A percentile compares a stretch with the other conserved stretches of the same genome.
These are phyloP conservation scores for Heliconius ismenius DNA, from an alignment of 2,888 invertebrate genomes.

Conservation along the genomic window DNA sequence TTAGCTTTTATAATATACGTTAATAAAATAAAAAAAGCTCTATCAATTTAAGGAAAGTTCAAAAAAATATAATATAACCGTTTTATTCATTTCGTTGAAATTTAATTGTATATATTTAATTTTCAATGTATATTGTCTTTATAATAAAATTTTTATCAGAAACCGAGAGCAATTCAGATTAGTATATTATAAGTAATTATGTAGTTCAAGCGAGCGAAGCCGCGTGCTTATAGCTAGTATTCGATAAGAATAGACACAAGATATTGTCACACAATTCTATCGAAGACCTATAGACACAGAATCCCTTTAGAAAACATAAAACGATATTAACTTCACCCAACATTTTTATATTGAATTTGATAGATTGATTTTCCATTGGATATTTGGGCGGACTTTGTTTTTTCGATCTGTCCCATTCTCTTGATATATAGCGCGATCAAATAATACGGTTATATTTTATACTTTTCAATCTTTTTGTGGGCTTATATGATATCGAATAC, in stretches of 20 bases:
- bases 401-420: slow-evolving; percentile 50
- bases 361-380: slow-evolving; percentile 65
- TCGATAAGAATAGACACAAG: slow-evolving; percentile 12
- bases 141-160: neutral
- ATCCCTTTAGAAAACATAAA: slow-evolving; percentile 48
- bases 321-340: slow-evolving; percentile 54
- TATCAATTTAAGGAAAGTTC: neutral
- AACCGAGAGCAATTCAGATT: neutral
- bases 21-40: no score
- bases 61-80: neutral
- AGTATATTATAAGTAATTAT: neutral
- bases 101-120: no score
- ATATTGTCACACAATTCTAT: slow-evolving; percentile 18
- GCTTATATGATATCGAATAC: slow-evolving; percentile 17
- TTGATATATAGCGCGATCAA: slow-evolving; percentile 59
- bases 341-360: slow-evolving; percentile 60
- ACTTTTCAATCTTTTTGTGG: slow-evolving; percentile 49
- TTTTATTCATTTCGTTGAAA: neutral
- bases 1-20: no score
- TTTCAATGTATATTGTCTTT: neutral
- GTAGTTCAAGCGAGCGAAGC: neutral
- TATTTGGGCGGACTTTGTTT: slow-evolving; percentile 58
- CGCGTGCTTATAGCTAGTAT: neutral
- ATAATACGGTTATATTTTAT: slow-evolving; percentile 59
- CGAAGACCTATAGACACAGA: slow-evolving; percentile 38